phyloP scores from a whole-genome alignment of 2,888 invertebrate species.

The Aphidius colemani region DNA sequence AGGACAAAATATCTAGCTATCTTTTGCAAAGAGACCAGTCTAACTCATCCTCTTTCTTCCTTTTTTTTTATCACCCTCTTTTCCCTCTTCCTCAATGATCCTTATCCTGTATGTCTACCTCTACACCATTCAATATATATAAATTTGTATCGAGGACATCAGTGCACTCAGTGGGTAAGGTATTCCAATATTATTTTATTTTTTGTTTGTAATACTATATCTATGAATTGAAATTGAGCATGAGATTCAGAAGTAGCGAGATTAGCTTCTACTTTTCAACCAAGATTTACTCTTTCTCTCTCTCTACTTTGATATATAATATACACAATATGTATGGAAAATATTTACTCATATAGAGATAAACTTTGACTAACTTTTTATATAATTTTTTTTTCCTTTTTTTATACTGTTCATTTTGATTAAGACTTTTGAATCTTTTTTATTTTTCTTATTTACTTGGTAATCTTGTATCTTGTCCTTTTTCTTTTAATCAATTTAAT shows the following conservation, averaged over 20 bases:
- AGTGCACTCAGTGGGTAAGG: constrained; percentile 26
- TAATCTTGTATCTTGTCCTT: not conserved
- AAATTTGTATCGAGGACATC: constrained; percentile 1
- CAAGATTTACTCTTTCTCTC: too few relatives aligned
- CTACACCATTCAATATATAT: too few relatives aligned
- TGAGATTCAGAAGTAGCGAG: constrained; percentile 42
- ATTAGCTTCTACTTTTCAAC: constrained; percentile 17
- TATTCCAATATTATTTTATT: constrained; percentile 29
- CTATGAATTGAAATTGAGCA: constrained; percentile 57
- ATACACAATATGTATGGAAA: constrained; percentile 18
- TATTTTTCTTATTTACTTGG: not conserved
- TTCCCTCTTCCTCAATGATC: not conserved
- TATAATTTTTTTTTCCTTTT: not conserved
- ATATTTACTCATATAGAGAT: constrained; percentile 9
- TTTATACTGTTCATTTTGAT: constrained; percentile 7
- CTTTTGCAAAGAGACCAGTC: constrained; percentile 12
- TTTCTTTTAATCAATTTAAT: too few relatives aligned
- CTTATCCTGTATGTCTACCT: too few relatives aligned
- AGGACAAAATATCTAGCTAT: constrained; percentile 27
- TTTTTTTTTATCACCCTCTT: constrained; percentile 20
- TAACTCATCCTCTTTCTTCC: constrained; percentile 18
- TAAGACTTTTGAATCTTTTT: constrained; percentile 5
- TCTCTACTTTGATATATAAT: constrained; percentile 22
- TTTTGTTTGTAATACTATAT: constrained; percentile 31
- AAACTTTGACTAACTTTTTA: constrained; percentile 6